A percentile compares a stretch with the other conserved stretches of the same genome.
phyloP scores from a whole-genome alignment of 2,797 vertebrate genomes.

The Spea hammondii region DNA sequence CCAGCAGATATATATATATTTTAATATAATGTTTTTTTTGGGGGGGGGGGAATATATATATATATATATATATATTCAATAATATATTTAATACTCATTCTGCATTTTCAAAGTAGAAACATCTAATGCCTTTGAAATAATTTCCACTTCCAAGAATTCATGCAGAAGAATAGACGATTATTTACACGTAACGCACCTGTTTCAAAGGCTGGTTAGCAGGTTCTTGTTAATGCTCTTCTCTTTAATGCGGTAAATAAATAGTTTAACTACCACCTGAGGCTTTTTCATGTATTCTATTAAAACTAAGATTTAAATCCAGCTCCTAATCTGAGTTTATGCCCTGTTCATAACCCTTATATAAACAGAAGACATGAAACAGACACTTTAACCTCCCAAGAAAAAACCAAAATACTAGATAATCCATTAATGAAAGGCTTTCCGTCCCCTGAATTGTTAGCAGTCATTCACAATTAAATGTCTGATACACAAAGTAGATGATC shows the following conservation, averaged over 20 bases:
- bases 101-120: too few relatives aligned
- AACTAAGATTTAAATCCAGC: not conserved
- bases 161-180: not conserved
- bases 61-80: too few relatives aligned
- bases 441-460: slow-evolving; percentile 1
- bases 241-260: not conserved
- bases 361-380: slow-evolving; percentile 4
- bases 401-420: slow-evolving; percentile 9
- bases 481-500: not conserved
- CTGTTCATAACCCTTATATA: not conserved
- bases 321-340: not conserved
- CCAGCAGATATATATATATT: too few relatives aligned
- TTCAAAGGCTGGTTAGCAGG: not conserved
- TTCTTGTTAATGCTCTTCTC: not conserved
- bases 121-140: too few relatives aligned
- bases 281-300: not conserved
- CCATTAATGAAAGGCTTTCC: slow-evolving; percentile 19
- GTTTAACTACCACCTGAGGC: not conserved
- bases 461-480: slow-evolving; percentile 13
- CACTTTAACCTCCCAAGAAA: slow-evolving; percentile 13
- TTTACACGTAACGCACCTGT: not conserved
- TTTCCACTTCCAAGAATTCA: too few relatives aligned
- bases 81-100: too few relatives aligned
- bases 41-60: too few relatives aligned
- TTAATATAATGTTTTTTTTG: too few relatives aligned